A percentile compares a stretch with the other conserved stretches of the same genome.
These are phyloP conservation scores for Parotocinclus haroldoi DNA, from an alignment of 2,797 vertebrate genomes.

Conservation along the genomic window DNA sequence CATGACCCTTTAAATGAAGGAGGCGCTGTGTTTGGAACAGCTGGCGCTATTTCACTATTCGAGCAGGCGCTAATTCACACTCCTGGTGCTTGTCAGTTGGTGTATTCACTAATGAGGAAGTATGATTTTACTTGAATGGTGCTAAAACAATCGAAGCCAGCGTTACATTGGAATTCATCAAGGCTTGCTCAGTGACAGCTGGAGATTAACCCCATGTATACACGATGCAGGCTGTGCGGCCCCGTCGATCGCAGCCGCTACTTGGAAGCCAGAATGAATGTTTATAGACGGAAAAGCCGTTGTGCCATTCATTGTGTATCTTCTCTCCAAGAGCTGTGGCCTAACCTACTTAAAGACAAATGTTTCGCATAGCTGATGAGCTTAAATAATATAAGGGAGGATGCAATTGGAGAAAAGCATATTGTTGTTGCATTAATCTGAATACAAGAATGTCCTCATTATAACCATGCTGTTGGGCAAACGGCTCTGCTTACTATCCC, in stretches of 20 bases:
- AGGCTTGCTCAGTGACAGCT: slow-evolving; percentile 54
- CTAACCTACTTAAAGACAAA: slow-evolving; percentile 12
- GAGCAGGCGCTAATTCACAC: slow-evolving; percentile 75
- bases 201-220: slow-evolving; percentile 66
- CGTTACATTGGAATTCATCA: slow-evolving; percentile 57
- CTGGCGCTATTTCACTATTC: slow-evolving; percentile 18
- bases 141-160: slow-evolving; percentile 66
- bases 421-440: slow-evolving; percentile 74
- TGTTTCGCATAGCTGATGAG: slow-evolving; percentile 27
- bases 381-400: slow-evolving; percentile 35
- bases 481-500: slow-evolving; percentile 71
- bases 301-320: slow-evolving; percentile 35
- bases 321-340: slow-evolving; percentile 39
- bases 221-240: slow-evolving; percentile 55
- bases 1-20: slow-evolving; percentile 64
- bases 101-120: slow-evolving; percentile 66
- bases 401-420: slow-evolving; percentile 59
- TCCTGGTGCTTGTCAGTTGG: slow-evolving; percentile 74
- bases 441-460: slow-evolving; percentile 74
- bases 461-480: slow-evolving; percentile 68
- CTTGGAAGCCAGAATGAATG: slow-evolving; percentile 56
- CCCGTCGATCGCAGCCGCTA: slow-evolving; percentile 55
- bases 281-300: slow-evolving; percentile 22
- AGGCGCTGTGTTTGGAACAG: slow-evolving; percentile 64
- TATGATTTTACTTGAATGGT: slow-evolving; percentile 72